phyloP scores from a whole-genome alignment of 1,140 invertebrate species.

The Oscheius sp. region DNA sequence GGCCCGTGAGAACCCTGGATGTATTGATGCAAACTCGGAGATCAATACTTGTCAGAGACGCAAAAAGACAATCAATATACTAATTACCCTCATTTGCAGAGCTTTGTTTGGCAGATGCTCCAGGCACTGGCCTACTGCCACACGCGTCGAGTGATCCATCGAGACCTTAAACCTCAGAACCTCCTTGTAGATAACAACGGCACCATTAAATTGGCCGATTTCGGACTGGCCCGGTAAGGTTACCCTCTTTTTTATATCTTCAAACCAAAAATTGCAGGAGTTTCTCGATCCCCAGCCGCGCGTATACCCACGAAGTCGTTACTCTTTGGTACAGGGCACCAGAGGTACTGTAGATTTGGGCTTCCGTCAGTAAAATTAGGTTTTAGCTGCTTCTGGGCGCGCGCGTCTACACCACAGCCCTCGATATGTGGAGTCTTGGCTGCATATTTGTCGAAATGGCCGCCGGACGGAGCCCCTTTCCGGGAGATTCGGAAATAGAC shows the following conservation, averaged over 20 bases:
- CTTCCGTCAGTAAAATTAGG: slow-evolving; percentile 59
- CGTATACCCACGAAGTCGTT: slow-evolving; percentile 97
- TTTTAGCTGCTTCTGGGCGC: slow-evolving; percentile 33
- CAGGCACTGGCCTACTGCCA: slow-evolving; percentile 93
- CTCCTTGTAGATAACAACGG: slow-evolving; percentile 82
- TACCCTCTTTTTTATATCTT: not conserved
- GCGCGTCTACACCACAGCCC: slow-evolving; percentile 52
- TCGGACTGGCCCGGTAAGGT: slow-evolving; percentile 86
- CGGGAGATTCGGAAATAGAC: slow-evolving; percentile 93
- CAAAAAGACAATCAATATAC: slow-evolving; percentile 22
- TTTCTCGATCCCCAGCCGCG: slow-evolving; percentile 64
- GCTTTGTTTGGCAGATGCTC: slow-evolving; percentile 80
- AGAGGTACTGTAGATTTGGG: slow-evolving; percentile 65
- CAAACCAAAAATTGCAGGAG: slow-evolving; percentile 67
- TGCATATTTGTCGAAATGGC: slow-evolving; percentile 95
- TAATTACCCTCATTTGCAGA: slow-evolving; percentile 59
- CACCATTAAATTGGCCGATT: slow-evolving; percentile 92
- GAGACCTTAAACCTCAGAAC: slow-evolving; percentile 78
- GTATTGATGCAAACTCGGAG: not conserved
- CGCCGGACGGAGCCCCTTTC: slow-evolving; percentile 81
- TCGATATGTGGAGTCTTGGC: slow-evolving; percentile 95
- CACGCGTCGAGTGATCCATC: slow-evolving; percentile 83
- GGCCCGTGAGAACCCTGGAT: too few species aligned
- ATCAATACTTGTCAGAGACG: slow-evolving; percentile 19
- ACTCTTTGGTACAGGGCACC: slow-evolving; percentile 98